Evolutionary conservation across 1,140 invertebrate genomes (phyloP).

Genomic region (Macrobrachium rosenbergii): DNA sequence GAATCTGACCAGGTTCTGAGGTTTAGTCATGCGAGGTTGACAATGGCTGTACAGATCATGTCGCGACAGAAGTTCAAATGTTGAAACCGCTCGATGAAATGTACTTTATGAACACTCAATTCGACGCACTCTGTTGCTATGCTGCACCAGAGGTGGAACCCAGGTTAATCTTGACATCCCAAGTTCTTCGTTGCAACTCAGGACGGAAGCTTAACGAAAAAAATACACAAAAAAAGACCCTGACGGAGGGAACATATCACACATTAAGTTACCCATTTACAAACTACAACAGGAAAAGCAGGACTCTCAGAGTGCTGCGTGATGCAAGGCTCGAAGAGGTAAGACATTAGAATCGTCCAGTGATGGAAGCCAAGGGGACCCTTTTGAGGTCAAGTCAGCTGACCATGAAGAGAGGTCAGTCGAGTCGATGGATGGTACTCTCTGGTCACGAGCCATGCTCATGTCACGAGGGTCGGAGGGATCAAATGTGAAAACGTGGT

Average conservation of each 20-base stretch:
- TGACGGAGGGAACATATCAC: neutral
- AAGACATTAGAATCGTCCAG: constrained; percentile 4
- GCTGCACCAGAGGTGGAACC: too few species aligned
- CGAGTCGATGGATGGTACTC: constrained; percentile 53
- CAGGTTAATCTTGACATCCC: too few species aligned
- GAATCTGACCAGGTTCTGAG: too few species aligned
- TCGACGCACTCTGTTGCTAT: too few species aligned
- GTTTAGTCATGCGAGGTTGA: too few species aligned
- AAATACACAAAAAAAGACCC: too few species aligned
- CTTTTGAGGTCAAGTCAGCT: constrained; percentile 19
- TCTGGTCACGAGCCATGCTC: constrained; percentile 48
- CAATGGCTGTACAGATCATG: too few species aligned
- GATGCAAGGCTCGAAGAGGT: constrained; percentile 13
- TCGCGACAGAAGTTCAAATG: too few species aligned
- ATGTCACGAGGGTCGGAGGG: constrained; percentile 30
- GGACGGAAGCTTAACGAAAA: too few species aligned
- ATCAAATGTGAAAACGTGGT: constrained; percentile 64
- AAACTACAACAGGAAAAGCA: neutral
- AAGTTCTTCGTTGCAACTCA: too few species aligned
- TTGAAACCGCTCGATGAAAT: too few species aligned
- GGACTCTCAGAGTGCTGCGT: neutral
- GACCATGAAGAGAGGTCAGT: constrained; percentile 54
- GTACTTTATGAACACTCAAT: too few species aligned
- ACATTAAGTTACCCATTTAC: neutral
- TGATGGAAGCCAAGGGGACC: constrained; percentile 9